Evolutionary conservation across 2,797 vertebrate genomes (phyloP).

Genomic region (Myiotriccus ornatus): DNA sequence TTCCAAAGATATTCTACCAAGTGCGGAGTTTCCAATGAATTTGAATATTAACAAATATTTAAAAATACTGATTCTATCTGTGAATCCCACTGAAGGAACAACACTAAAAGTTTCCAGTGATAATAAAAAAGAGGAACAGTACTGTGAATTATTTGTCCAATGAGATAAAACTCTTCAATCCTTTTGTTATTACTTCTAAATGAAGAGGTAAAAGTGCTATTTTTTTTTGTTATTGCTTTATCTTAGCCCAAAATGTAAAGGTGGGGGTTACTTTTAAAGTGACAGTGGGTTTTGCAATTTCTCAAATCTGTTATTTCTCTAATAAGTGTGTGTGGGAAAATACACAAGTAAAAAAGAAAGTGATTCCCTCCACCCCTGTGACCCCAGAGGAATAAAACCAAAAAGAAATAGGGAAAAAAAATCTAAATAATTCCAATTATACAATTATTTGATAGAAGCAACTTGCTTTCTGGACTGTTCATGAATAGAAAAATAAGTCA

Average conservation of each 20-base stretch:
- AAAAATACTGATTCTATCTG: not conserved
- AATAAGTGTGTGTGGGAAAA: not conserved
- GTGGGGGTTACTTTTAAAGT: not conserved
- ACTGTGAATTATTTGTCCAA: not conserved
- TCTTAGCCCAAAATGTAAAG: not conserved
- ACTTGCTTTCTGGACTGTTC: not conserved
- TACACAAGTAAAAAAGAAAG: not conserved
- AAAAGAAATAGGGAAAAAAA: not conserved
- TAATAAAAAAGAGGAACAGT: not conserved
- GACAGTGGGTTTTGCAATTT: not conserved
- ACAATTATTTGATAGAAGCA: not conserved
- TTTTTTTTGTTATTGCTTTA: not conserved
- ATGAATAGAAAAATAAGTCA: not conserved
- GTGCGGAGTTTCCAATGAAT: not conserved
- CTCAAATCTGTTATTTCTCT: not conserved
- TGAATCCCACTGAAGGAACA: not conserved
- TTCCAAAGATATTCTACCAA: not conserved
- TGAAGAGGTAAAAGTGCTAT: fast-evolving
- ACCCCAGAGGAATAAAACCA: not conserved
- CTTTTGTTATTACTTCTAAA: not conserved
- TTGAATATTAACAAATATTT: not conserved
- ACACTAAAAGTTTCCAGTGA: not conserved
- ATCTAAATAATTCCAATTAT: not conserved
- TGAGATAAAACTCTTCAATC: not conserved
- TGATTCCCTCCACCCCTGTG: fast-evolving